phyloP scores from a whole-genome alignment of 2,113 vertebrate genomes.

The Oryzias javanicus region DNA sequence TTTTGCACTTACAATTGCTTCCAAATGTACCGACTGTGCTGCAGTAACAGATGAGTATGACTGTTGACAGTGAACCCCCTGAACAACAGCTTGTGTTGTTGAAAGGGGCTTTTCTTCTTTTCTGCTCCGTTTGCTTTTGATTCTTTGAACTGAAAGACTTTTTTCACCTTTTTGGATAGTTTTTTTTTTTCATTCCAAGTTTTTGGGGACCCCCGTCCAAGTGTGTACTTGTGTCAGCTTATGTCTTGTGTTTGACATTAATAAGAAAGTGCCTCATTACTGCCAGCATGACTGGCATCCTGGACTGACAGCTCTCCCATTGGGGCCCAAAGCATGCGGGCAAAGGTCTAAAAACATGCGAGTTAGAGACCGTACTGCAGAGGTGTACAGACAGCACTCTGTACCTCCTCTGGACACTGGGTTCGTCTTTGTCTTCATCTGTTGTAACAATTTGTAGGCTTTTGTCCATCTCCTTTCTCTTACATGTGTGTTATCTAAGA shows the following conservation, averaged over 20 bases:
- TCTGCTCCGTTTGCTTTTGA: neutral
- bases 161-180: too few species aligned
- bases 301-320: constrained; percentile 53
- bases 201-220: too few species aligned
- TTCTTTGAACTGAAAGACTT: too few species aligned
- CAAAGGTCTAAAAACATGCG: constrained; percentile 8
- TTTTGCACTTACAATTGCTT: too few species aligned
- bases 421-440: constrained; percentile 4
- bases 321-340: constrained; percentile 37
- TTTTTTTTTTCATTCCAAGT: too few species aligned
- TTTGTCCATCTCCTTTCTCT: constrained; percentile 20
- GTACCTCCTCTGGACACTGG: constrained; percentile 11
- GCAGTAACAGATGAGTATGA: too few species aligned
- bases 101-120: neutral
- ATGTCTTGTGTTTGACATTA: neutral
- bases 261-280: constrained; percentile 41
- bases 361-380: constrained; percentile 36
- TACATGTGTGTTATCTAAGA: constrained; percentile 20
- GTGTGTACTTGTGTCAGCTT: neutral
- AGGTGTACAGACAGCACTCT: constrained; percentile 29
- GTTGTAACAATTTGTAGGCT: constrained; percentile 9
- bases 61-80: too few species aligned
- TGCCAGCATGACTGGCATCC: constrained; percentile 39
- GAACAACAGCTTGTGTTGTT: too few species aligned
- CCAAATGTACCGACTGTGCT: too few species aligned